phyloP scores from a whole-genome alignment of 2,888 invertebrate genomes.

The Mesochorus sp. region DNA sequence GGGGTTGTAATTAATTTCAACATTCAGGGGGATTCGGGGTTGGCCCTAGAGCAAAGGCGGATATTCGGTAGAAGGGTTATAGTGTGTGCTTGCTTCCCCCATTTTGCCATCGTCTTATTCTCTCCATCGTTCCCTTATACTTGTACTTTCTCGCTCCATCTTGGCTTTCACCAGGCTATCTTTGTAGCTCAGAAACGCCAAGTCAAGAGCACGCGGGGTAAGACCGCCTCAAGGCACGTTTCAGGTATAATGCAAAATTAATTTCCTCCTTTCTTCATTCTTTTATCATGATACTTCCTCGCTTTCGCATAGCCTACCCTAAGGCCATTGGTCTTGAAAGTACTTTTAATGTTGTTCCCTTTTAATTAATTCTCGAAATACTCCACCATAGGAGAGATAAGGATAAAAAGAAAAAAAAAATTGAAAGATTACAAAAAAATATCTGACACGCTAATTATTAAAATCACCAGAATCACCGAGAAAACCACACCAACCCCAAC shows the following conservation, averaged over 20 bases:
- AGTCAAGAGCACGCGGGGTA: slow-evolving; percentile 56
- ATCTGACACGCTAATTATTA: slow-evolving; percentile 50
- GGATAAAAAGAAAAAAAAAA: slow-evolving; percentile 28
- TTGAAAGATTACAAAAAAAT: slow-evolving; percentile 4
- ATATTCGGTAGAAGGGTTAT: slow-evolving; percentile 52
- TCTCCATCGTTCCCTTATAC: not conserved
- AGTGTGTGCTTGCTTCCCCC: slow-evolving; percentile 38
- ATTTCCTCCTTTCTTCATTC: slow-evolving; percentile 68
- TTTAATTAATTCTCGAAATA: slow-evolving; percentile 68
- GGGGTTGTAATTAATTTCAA: slow-evolving; percentile 67
- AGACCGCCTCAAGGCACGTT: slow-evolving; percentile 65
- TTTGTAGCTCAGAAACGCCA: slow-evolving; percentile 49
- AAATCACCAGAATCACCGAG: slow-evolving; percentile 43
- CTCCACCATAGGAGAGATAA: slow-evolving; percentile 54
- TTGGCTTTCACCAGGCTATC: slow-evolving; percentile 35
- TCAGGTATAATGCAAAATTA: slow-evolving; percentile 70
- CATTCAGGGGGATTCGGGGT: slow-evolving; percentile 63
- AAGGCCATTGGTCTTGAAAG: slow-evolving; percentile 57
- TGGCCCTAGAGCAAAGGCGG: slow-evolving; percentile 41
- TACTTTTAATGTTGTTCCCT: slow-evolving; percentile 66
- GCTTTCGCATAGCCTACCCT: slow-evolving; percentile 61
- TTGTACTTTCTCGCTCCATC: slow-evolving; percentile 1
- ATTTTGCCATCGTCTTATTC: slow-evolving; percentile 40
- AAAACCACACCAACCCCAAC: not conserved
- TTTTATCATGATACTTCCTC: slow-evolving; percentile 68